These are phyloP conservation scores for Gambelia wislizenii DNA, from an alignment of 2,797 vertebrate genomes.

Conservation along the genomic window DNA sequence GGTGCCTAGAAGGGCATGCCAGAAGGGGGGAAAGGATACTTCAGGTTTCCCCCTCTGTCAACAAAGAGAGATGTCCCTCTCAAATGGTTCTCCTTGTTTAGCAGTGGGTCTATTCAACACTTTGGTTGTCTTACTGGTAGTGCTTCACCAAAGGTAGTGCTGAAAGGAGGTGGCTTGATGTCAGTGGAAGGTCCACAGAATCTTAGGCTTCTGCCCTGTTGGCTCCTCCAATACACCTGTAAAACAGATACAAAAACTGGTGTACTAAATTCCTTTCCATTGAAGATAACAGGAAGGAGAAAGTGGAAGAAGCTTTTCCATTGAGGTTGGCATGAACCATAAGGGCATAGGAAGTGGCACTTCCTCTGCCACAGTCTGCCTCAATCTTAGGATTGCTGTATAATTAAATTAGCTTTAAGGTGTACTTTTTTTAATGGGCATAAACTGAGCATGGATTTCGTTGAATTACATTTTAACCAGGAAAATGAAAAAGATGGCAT, in stretches of 20 bases:
- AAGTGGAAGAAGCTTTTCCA: neutral
- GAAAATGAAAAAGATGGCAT: too few relatives aligned
- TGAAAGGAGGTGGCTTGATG: neutral
- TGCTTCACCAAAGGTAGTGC: neutral
- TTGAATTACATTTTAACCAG: too few relatives aligned
- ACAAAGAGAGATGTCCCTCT: neutral
- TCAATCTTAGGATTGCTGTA: neutral
- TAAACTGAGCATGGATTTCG: too few relatives aligned
- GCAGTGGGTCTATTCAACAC: neutral
- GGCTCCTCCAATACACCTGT: neutral
- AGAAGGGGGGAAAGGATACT: too few relatives aligned
- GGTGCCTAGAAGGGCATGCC: neutral
- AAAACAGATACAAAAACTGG: neutral
- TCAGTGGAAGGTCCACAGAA: neutral
- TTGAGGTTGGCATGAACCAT: neutral
- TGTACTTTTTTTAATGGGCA: too few relatives aligned
- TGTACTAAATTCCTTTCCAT: neutral
- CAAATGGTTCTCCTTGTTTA: neutral
- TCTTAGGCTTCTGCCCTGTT: neutral
- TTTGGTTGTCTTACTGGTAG: neutral
- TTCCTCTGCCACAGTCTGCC: neutral
- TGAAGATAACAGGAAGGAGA: neutral
- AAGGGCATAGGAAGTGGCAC: neutral
- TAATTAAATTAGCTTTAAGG: neutral
- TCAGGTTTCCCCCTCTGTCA: neutral